Evolutionary conservation across 2,888 invertebrate genomes (phyloP), one percentile per base, ranked within the genome.

Genomic region (Rotaria macrura): DNA sequence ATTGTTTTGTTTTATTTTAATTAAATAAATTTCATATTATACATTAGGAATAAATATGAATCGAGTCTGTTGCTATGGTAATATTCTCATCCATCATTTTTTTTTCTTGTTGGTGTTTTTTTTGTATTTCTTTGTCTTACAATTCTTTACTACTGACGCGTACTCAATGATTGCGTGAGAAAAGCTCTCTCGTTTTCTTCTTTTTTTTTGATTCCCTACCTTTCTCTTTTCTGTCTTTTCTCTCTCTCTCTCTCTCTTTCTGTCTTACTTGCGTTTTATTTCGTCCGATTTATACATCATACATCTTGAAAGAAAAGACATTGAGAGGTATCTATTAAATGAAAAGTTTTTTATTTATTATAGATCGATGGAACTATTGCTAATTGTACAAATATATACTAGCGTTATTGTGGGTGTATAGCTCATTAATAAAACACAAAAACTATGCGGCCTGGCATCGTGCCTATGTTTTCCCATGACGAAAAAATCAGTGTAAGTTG

Each of bases 81-180:
- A 65, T 5, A 34, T 65, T 65, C 34, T 34, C 34, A 7, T 65
- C 20, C 65, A 65, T 65, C 25, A 65, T 65, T 65, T 14, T 14
- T 65, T 1, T 29, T 65, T 34, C 65, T 65, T 65, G 1, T 20
- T 34, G 65, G 65, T 65, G 34, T 65, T 65, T 54, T 54, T 65
- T 65, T 65, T 65, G 65, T 65, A 65, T 65, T 65, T 65, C 65
- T 65, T 65, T 65, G 34, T 65, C 65, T 34, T 65, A 65, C 65
- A 38, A 65, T 65, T 65, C 65, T 65, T 34, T 34, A 65, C 65
- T 65, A 65, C 65, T 38, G 34, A 29, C 65, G 34, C 65, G 38
- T 65, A 65, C 65, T 20, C 34, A 65, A 3, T 65, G 65, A 65
- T 65, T 65, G 65, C 34, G 34, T 65, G 65, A 65, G 65, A 65